Conservation (phyloP, 2,797 vertebrate genomes). For the Eutrigla gurnardus region DNA sequence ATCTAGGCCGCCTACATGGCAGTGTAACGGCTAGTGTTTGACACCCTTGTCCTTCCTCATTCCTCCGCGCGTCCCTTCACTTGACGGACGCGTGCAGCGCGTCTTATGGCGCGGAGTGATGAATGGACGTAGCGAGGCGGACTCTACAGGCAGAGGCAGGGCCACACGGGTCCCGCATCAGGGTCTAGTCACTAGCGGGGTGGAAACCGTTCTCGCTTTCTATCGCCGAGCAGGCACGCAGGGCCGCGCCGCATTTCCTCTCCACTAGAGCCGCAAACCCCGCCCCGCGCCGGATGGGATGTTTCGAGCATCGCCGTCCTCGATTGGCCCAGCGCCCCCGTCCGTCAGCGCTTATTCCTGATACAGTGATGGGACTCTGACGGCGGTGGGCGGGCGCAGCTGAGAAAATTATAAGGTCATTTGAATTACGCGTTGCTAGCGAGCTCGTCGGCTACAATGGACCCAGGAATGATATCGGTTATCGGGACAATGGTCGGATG, state of each 20-base stretch:
- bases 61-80: not conserved
- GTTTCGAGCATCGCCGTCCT: not conserved
- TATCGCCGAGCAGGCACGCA: conserved; percentile 7
- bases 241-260: conserved; percentile 79
- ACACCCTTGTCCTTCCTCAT: not conserved
- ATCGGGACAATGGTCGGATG: conserved; percentile 56
- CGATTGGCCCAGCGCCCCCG: conserved; percentile 62
- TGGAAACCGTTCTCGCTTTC: conserved; percentile 33
- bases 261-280: conserved; percentile 57
- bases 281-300: conserved; percentile 62
- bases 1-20: not conserved
- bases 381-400: conserved; percentile 75
- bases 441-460: conserved; percentile 67
- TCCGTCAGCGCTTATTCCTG: conserved; percentile 62
- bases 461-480: conserved; percentile 48
- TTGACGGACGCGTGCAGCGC: not conserved
- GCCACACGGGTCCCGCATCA: conserved; percentile 49
- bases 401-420: conserved; percentile 89
- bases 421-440: conserved; percentile 80
- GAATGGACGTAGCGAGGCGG: conserved; percentile 12
- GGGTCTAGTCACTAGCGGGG: conserved; percentile 46
- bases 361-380: conserved; percentile 65
- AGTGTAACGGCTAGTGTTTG: not conserved
- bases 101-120: not conserved
- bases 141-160: too few relatives aligned